phyloP scores from a whole-genome alignment of 2,797 vertebrate species.

The Lagodon rhomboides region DNA sequence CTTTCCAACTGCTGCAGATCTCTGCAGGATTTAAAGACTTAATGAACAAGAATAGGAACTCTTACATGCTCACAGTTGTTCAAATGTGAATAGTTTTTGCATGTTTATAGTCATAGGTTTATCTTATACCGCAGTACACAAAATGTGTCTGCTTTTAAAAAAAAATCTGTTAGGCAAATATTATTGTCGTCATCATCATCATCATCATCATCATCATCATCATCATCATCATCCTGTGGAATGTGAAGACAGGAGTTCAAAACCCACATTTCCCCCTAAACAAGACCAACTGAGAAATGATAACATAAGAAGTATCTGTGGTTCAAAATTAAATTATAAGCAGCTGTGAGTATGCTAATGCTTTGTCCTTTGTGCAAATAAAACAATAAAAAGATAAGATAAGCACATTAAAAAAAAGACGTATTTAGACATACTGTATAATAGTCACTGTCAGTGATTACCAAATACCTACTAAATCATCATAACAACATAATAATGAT shows the following conservation, averaged over 20 bases:
- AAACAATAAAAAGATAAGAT: conserved; percentile 62
- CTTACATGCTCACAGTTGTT: conserved; percentile 59
- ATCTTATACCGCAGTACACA: conserved; percentile 50
- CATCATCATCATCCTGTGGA: conserved; percentile 50
- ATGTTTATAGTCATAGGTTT: conserved; percentile 39
- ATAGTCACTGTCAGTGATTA: conserved; percentile 75
- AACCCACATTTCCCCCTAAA: conserved; percentile 62
- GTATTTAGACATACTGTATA: conserved; percentile 65
- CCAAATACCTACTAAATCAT: conserved; percentile 73
- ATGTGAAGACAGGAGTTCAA: conserved; percentile 57
- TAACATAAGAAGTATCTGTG: conserved; percentile 69
- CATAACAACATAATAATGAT: conserved; percentile 63
- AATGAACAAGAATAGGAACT: conserved; percentile 47
- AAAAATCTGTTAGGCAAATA: conserved; percentile 61
- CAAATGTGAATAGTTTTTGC: conserved; percentile 50
- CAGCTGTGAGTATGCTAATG: conserved; percentile 82
- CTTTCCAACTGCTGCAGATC: conserved; percentile 31
- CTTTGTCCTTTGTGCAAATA: conserved; percentile 75
- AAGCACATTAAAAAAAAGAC: conserved; percentile 67
- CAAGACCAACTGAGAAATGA: conserved; percentile 50
- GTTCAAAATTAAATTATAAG: conserved; percentile 78
- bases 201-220: conserved; percentile 18
- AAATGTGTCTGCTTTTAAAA: conserved; percentile 48
- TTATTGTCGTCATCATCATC: too few relatives aligned
- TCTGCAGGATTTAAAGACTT: conserved; percentile 46